Evolutionary conservation across 2,888 invertebrate species (phyloP).

Genomic region (Trisateles emortualis): DNA sequence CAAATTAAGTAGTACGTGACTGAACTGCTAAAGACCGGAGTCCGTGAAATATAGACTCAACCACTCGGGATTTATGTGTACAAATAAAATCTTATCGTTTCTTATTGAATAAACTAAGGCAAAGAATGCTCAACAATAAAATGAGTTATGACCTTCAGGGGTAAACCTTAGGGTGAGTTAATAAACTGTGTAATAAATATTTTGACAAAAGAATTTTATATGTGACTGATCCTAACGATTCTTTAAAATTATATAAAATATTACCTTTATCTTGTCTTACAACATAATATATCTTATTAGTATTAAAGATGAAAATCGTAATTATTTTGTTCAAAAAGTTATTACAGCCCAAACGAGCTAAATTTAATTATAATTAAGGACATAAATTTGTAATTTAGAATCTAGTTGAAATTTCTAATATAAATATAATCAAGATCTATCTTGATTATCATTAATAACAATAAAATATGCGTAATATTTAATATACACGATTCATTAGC

Average conservation of each 20-base stretch:
- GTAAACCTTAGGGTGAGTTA: constrained; percentile 7
- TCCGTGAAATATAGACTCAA: constrained; percentile 59
- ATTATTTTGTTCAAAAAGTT: neutral
- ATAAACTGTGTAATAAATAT: constrained; percentile 15
- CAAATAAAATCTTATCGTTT: constrained; percentile 47
- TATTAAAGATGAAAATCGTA: neutral
- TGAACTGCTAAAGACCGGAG: constrained; percentile 47
- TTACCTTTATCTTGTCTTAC: neutral
- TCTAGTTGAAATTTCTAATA: too few relatives aligned
- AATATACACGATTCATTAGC: too few relatives aligned
- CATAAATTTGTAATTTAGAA: too few relatives aligned
- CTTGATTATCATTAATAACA: too few relatives aligned
- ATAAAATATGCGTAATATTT: too few relatives aligned
- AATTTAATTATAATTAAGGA: too few relatives aligned
- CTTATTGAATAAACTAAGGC: constrained; percentile 45
- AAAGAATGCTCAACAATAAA: constrained; percentile 32
- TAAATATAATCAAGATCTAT: too few relatives aligned
- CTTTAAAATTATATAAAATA: too few relatives aligned
- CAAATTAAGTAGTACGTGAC: constrained; percentile 65
- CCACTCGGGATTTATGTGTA: constrained; percentile 52
- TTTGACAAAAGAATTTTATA: neutral
- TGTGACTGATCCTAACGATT: too few relatives aligned
- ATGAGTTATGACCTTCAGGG: constrained; percentile 18
- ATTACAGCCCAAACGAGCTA: too few relatives aligned
- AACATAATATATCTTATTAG: neutral